These are phyloP conservation scores for Pasiphila rectangulata DNA, from an alignment of 2,888 invertebrate species.

Conservation along the genomic window DNA sequence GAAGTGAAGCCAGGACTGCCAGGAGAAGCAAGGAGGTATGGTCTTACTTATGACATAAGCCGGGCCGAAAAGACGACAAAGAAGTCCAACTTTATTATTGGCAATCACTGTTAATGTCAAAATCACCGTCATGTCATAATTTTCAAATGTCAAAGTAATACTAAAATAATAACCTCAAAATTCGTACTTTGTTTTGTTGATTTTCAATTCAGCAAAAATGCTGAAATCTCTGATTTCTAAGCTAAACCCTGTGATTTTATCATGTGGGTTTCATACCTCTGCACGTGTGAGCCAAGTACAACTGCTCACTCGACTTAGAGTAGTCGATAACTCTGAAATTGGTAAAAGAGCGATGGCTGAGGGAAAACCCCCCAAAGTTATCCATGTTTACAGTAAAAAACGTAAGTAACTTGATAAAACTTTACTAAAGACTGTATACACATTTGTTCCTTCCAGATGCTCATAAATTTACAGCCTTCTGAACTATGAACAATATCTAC, in stretches of 20 bases:
- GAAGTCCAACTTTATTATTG: too few relatives aligned
- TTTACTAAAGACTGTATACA: too few relatives aligned
- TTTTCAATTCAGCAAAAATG: slow-evolving; percentile 46
- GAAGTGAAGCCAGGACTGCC: too few relatives aligned
- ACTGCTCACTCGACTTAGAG: slow-evolving; percentile 88
- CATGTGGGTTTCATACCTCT: slow-evolving; percentile 81
- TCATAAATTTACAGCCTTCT: too few relatives aligned
- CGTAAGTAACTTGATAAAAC: slow-evolving; percentile 52
- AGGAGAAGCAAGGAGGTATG: too few relatives aligned
- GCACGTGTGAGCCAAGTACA: slow-evolving; percentile 83
- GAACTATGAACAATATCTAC: too few relatives aligned
- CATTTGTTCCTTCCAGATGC: too few relatives aligned
- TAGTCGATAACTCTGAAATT: slow-evolving; percentile 98
- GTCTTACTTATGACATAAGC: too few relatives aligned
- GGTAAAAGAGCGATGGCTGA: slow-evolving; percentile 97
- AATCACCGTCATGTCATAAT: too few relatives aligned
- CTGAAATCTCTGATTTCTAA: slow-evolving; percentile 54
- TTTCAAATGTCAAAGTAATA: too few relatives aligned
- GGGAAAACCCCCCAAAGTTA: slow-evolving; percentile 95
- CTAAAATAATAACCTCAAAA: slow-evolving; percentile 32
- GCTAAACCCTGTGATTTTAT: slow-evolving; percentile 36
- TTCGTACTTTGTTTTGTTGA: neutral
- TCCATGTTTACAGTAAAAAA: slow-evolving; percentile 95
- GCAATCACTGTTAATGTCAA: neutral
- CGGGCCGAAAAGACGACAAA: neutral